phyloP scores from a whole-genome alignment of 2,888 invertebrate genomes.

The Tenthredo notha region DNA sequence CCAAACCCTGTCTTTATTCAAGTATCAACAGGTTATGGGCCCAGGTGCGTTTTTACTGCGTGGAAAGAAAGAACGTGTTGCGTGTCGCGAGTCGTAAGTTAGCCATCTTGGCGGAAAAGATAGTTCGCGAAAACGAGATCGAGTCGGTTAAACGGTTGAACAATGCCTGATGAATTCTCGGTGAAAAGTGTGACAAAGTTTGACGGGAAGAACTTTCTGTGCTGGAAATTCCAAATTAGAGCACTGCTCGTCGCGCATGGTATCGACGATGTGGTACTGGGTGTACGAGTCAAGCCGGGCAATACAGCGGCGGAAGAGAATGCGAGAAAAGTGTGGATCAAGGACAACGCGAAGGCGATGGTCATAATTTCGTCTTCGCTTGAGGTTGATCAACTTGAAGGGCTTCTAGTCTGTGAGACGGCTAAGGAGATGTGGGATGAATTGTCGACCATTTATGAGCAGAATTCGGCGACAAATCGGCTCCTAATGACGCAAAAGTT shows the following conservation, averaged over 20 bases:
- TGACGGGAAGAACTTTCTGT: conserved; percentile 54
- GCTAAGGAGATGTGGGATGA: conserved; percentile 60
- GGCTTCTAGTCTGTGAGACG: conserved; percentile 53
- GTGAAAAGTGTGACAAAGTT: conserved; percentile 53
- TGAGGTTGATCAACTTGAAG: conserved; percentile 53
- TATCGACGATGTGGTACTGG: conserved; percentile 51
- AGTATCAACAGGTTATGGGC: no score
- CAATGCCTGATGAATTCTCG: conserved; percentile 4
- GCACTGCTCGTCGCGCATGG: conserved; percentile 44
- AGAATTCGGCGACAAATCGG: conserved; percentile 61
- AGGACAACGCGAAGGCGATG: conserved; percentile 59
- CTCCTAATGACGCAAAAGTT: conserved; percentile 57
- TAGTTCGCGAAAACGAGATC: no score
- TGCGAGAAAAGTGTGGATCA: conserved; percentile 50
- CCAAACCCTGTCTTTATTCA: no score
- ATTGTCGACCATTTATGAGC: conserved; percentile 58
- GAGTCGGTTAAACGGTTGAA: not conserved
- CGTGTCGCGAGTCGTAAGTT: no score
- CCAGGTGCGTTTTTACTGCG: no score
- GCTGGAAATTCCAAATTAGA: conserved; percentile 56
- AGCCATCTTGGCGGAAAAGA: no score
- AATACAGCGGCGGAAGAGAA: not conserved
- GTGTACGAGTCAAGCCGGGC: conserved; percentile 47
- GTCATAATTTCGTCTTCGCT: conserved; percentile 54
- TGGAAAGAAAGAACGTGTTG: no score